Base-by-base conservation (phyloP, 2,888 invertebrate species). In the Agrotis segetum region DNA sequence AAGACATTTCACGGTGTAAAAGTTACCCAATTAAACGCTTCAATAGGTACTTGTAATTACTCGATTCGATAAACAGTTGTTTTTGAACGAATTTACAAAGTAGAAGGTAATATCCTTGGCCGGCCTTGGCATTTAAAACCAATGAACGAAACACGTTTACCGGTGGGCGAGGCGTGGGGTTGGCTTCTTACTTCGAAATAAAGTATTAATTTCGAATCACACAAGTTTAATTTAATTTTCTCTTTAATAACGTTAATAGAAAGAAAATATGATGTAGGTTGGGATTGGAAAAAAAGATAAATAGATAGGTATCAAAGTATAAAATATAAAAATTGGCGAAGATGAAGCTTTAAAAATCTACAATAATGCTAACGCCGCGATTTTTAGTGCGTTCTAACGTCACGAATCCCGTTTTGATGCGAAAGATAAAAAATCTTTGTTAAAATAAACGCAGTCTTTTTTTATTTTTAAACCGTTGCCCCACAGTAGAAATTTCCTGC, bases 81-180 rank as follows among this genome's bases (percentile, higher is more conserved):
- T 52, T 44, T 24, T 17, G 19, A 40, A 60, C 66, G 13, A 44
- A 14, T 55, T 47, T 34, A n/a, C 9, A 5, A 46, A 13, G 53
- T 34, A 16, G 9, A 55, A 76, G 49, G 34, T 76, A 76, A 60
- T 49, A 17, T 76, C 59, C 62, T 68, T 68, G 58, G 19, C 49
- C 53, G 59, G 46, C 74, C 70, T 60, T 75, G 74, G 58, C 76
- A 60, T 75, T 76, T 64, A 11, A 63, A 63, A 47, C 19, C 19
- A 16, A 11, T 59, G 59, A 44, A 69, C 13, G 69, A 60, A 75
- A 76, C 76, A 21, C 44, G 74, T 64, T 74, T 59, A 55, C 21
- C 21, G 53, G 53, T 46, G 21, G 29, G 13, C 21, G 40, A 52
- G 7, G 59, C 34, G 63, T 59, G 58, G 53, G 44, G 24, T 60